These are phyloP conservation scores for Acrobasis consociella DNA, from an alignment of 2,888 invertebrate genomes.

Conservation along the genomic window DNA sequence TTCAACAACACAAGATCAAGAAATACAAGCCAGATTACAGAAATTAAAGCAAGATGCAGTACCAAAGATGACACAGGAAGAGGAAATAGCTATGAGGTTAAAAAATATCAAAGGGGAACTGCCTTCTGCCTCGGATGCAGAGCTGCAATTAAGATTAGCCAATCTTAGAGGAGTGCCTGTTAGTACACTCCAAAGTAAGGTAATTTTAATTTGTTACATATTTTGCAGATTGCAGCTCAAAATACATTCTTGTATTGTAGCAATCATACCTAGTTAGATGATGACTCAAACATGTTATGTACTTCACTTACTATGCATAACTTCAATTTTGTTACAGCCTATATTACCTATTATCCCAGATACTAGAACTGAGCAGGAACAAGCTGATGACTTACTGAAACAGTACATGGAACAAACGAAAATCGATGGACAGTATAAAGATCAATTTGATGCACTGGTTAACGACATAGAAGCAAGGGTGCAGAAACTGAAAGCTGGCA, in stretches of 20 bases:
- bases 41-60: slow-evolving; percentile 83
- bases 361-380: slow-evolving; percentile 86
- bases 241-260: too few relatives aligned
- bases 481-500: slow-evolving; percentile 53
- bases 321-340: slow-evolving; percentile 54
- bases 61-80: slow-evolving; percentile 39
- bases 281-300: too few relatives aligned
- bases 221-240: too few relatives aligned
- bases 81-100: slow-evolving; percentile 57
- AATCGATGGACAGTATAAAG: slow-evolving; percentile 69
- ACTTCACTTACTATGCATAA: too few relatives aligned
- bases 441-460: slow-evolving; percentile 65
- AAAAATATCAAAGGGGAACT: slow-evolving; percentile 58
- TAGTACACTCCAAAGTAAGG: slow-evolving; percentile 49
- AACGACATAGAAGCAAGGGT: slow-evolving; percentile 61
- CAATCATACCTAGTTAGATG: too few relatives aligned
- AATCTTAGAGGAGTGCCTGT: slow-evolving; percentile 85
- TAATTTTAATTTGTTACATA: slow-evolving; percentile 33
- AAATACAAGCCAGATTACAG: slow-evolving; percentile 86
- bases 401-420: slow-evolving; percentile 80
- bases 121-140: slow-evolving; percentile 83
- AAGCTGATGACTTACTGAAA: slow-evolving; percentile 86
- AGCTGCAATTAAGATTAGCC: slow-evolving; percentile 85
- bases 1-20: slow-evolving; percentile 71
- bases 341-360: slow-evolving; percentile 72